phyloP scores from a whole-genome alignment of 92 coral and sea anemone genomes.

The Actinostola sp. region DNA sequence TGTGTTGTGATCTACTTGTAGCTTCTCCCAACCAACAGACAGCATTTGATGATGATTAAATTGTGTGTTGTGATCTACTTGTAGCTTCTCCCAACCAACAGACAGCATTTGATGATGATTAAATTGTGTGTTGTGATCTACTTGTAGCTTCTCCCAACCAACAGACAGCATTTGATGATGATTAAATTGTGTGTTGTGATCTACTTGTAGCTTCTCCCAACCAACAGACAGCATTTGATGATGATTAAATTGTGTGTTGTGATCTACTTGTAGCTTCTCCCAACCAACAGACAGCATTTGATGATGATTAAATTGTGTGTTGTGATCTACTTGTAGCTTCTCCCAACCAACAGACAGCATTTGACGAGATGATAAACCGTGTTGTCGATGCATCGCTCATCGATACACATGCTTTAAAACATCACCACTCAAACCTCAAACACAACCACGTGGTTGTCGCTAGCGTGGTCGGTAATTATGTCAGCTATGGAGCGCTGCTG shows the following conservation, averaged over 20 bases:
- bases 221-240: conserved; percentile 17
- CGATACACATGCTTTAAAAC: conserved; percentile 81
- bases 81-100: no score
- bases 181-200: no score
- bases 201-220: conserved; percentile 44
- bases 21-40: no score
- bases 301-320: no score
- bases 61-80: no score
- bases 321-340: conserved; percentile 43
- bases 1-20: no score
- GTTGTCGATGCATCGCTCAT: conserved; percentile 79
- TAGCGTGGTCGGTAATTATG: conserved; percentile 64
- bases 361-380: conserved; percentile 58
- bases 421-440: no score
- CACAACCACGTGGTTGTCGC: conserved; percentile 77
- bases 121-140: no score
- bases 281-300: conserved; percentile 20
- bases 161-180: no score
- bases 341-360: conserved; percentile 57
- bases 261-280: conserved; percentile 31
- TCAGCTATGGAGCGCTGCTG: conserved; percentile 74
- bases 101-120: no score
- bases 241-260: neutral
- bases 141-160: no score
- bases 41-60: no score